Percentiles rank a stretch among this genome's conserved stretches.
phyloP scores from a whole-genome alignment of 2,113 vertebrate genomes.

The Capricornis sumatraensis region DNA sequence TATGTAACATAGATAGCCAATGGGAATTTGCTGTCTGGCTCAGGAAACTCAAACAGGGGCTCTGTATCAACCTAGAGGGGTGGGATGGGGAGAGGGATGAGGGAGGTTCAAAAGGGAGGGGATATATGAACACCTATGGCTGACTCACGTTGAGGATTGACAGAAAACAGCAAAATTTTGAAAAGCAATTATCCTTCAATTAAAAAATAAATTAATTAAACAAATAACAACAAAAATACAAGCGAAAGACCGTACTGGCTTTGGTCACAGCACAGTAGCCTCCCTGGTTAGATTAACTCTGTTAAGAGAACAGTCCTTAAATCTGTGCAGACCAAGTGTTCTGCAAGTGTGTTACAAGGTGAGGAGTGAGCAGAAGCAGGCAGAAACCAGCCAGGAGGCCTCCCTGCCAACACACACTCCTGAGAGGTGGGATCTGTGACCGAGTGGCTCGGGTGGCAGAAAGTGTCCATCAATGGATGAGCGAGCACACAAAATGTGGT shows the following conservation, averaged over 20 bases:
- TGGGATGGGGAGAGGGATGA: neutral
- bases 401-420: rapidly evolving
- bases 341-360: neutral
- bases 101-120: neutral
- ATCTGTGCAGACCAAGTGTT: neutral
- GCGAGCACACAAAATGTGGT: rapidly evolving
- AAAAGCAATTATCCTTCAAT: neutral
- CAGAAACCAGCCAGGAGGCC: rapidly evolving
- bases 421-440: neutral
- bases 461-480: too few relatives aligned
- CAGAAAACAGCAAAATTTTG: neutral
- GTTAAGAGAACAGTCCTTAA: neutral
- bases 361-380: neutral
- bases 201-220: neutral
- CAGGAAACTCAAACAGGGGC: neutral
- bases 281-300: neutral
- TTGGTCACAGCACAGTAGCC: rapidly evolving
- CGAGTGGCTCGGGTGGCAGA: neutral
- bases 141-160: neutral
- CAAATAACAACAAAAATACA: neutral
- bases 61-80: neutral
- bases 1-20: neutral
- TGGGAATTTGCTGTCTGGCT: neutral
- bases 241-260: neutral
- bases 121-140: neutral